Conservation (phyloP, 2,888 invertebrate species). For the Campoplex nolae region DNA sequence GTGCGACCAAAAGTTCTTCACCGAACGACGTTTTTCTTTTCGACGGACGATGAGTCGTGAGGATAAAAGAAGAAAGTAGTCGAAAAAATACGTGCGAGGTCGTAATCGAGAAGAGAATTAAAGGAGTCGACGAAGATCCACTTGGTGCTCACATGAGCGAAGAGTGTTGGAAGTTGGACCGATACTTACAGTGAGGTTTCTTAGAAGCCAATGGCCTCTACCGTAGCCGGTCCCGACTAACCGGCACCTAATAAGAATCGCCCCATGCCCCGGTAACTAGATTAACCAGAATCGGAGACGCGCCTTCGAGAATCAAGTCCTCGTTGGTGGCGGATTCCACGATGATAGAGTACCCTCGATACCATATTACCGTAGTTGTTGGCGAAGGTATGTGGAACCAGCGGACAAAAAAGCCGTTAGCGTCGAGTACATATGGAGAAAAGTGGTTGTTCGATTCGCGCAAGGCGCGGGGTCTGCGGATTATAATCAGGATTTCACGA, state of each 20-base stretch:
- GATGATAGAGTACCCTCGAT: conserved; percentile 21
- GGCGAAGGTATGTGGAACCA: background rate
- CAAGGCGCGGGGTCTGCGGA: background rate
- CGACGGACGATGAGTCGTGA: background rate
- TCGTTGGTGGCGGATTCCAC: conserved; percentile 24
- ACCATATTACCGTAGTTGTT: background rate
- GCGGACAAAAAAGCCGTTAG: conserved; percentile 18
- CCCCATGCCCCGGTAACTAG: conserved; percentile 63
- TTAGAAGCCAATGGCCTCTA: conserved; percentile 61
- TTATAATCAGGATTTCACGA: background rate
- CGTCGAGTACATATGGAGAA: background rate
- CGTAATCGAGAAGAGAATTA: conserved; percentile 34
- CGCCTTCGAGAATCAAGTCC: conserved; percentile 43
- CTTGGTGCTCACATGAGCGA: background rate
- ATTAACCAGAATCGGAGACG: conserved; percentile 69
- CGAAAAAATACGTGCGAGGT: background rate
- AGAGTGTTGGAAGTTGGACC: conserved; percentile 7
- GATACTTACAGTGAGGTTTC: conserved; percentile 25
- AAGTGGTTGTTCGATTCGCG: background rate
- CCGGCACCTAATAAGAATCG: conserved; percentile 69
- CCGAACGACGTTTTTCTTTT: conserved; percentile 1
- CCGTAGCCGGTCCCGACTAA: conserved; percentile 57
- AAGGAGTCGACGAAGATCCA: conserved; percentile 16
- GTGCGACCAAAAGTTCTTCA: conserved; percentile 2
- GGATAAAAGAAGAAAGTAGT: conserved; percentile 11